Base-by-base conservation (phyloP, 2,888 invertebrate species). In the Hirtodrosophila confusa region DNA sequence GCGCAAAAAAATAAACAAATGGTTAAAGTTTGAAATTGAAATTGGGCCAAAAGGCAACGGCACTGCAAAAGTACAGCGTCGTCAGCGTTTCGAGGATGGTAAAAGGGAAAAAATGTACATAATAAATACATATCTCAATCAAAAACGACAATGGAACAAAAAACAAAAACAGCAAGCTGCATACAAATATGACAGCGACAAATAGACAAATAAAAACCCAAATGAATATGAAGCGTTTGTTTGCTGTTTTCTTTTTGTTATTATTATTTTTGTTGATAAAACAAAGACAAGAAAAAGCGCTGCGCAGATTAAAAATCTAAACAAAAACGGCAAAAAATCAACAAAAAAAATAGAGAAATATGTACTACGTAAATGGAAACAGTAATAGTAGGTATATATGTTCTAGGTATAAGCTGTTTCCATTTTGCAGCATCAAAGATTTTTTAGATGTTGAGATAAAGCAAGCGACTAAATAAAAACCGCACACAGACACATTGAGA, bases 391-490 rank as follows among this genome's bases (percentile, higher is more conserved):
- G 37, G 9, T 58, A 17, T 47, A 41, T 66, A 43, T 35, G 29
- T 53, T 31, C 10, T 37, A 65, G 57, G 55, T 76, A 74, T 84
- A 82, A 86, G 80, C 82, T 85, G 65, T 70, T 75, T 85, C 67
- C 80, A 85, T 80, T 80, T 75, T 72, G 75, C 65, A 75, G 75
- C 75, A 83, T 87, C 82, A 83, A 87, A 83, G 88, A 87, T 80
- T 76, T 70, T 72, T 67, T 75, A 80, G 86, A 80, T 82, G 82
- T 40, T 82, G 70, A 72, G 85, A 87, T 87, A 87, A 80, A 69
- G 82, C 88, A 87, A 87, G 72, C 75, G 78, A 87, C 82, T 83
- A 83, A 83, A 83, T 83, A 87, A 87, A 82, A 87, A 85, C 88
- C 82, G 47, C 87, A 84, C 69, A 77, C 69, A 80, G 45, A 68